A percentile compares a stretch with the other conserved stretches of the same genome.
These are phyloP conservation scores for Drosophila elegans DNA, from an alignment of 1,140 invertebrate genomes.

Conservation along the genomic window DNA sequence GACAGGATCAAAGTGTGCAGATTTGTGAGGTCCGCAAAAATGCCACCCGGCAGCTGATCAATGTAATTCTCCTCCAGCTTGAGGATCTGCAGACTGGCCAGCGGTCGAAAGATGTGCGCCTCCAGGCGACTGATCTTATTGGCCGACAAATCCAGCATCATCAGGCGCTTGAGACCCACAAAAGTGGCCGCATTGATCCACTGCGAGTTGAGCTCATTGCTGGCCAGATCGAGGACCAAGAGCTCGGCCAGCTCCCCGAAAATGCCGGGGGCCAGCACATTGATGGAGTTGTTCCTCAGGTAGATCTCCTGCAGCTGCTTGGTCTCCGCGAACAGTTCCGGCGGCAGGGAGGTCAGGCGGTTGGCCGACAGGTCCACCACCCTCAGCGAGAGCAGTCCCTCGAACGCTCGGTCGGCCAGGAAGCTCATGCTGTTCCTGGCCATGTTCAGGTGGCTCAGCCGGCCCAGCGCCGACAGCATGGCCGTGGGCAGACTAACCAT, in stretches of 20 bases:
- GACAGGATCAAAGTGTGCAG: constrained; percentile 94
- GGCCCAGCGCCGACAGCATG: constrained; percentile 89
- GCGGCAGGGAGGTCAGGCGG: constrained; percentile 91
- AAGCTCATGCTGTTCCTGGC: constrained; percentile 90
- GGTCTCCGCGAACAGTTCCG: constrained; percentile 92
- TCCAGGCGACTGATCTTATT: constrained; percentile 93
- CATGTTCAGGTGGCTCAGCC: constrained; percentile 88
- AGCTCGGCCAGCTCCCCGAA: constrained; percentile 93
- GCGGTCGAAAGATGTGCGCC: constrained; percentile 91
- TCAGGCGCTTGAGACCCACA: constrained; percentile 91
- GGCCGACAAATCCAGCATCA: constrained; percentile 92
- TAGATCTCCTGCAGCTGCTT: constrained; percentile 93
- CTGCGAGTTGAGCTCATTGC: constrained; percentile 93
- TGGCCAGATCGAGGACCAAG: constrained; percentile 92
- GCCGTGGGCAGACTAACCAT: constrained; percentile 91
- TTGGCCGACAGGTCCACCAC: constrained; percentile 93
- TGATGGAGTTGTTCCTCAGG: constrained; percentile 94
- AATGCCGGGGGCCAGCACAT: constrained; percentile 93
- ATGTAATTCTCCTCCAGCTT: constrained; percentile 93
- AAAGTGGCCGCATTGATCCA: constrained; percentile 96
- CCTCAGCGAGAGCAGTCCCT: constrained; percentile 91
- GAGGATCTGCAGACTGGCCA: constrained; percentile 92
- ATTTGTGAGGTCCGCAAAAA: constrained; percentile 92
- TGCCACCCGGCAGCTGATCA: constrained; percentile 92
- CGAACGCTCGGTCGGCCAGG: constrained; percentile 92